phyloP scores from a whole-genome alignment of 1,140 invertebrate species.

The Cydia amplana region DNA sequence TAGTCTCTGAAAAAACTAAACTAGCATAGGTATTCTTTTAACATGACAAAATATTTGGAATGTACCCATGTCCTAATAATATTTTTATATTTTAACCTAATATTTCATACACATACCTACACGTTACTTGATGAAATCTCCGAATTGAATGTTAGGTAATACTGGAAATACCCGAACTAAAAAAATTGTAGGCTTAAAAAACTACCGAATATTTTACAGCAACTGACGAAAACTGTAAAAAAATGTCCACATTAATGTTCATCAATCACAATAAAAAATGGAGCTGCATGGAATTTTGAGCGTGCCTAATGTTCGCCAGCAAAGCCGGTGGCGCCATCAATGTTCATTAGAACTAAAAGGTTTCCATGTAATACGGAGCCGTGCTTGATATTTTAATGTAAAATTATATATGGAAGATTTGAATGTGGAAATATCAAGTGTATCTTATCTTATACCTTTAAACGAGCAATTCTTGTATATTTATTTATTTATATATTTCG shows the following conservation, averaged over 20 bases:
- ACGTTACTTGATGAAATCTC: too few relatives aligned
- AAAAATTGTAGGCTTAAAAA: background rate
- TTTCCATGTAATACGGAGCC: constrained; percentile 1
- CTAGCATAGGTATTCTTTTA: too few relatives aligned
- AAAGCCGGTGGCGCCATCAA: constrained; percentile 2
- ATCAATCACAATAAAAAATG: constrained; percentile 12
- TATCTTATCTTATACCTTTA: too few relatives aligned
- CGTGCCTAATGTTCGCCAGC: background rate
- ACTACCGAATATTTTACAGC: background rate
- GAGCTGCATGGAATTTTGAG: constrained; percentile 9
- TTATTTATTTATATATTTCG: too few relatives aligned
- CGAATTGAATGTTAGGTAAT: background rate
- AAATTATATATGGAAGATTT: background rate
- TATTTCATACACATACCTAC: too few relatives aligned
- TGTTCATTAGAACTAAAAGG: constrained; percentile 23
- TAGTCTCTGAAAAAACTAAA: background rate
- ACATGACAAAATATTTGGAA: too few relatives aligned
- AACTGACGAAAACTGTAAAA: background rate
- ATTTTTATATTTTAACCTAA: too few relatives aligned
- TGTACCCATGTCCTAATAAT: too few relatives aligned
- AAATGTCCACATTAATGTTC: background rate
- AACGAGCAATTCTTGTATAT: too few relatives aligned
- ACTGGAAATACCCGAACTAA: too few relatives aligned
- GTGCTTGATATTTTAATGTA: background rate
- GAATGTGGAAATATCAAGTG: too few relatives aligned